These are phyloP conservation scores for Ormyrus rosae DNA, from an alignment of 2,888 invertebrate species.

Conservation along the genomic window DNA sequence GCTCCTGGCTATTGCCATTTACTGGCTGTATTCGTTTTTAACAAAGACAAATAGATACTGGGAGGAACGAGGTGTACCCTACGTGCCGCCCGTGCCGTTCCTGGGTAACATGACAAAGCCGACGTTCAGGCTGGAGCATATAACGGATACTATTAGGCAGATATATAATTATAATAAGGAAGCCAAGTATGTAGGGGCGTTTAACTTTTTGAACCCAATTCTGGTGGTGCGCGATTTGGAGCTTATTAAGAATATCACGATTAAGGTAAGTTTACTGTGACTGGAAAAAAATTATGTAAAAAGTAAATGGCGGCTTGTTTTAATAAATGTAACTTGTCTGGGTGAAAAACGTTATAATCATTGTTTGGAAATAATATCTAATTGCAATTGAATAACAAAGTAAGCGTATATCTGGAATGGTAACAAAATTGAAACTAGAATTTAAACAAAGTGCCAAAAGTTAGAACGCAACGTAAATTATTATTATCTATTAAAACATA, in stretches of 20 bases:
- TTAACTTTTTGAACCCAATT: conserved; percentile 59
- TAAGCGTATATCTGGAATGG: no score
- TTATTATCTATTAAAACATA: no score
- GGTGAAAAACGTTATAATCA: no score
- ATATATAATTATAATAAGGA: conserved; percentile 57
- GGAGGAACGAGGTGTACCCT: conserved; percentile 18
- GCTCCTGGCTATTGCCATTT: neutral
- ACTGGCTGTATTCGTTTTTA: neutral
- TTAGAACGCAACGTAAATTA: no score
- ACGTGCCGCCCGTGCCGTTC: conserved; percentile 8
- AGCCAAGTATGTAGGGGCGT: conserved; percentile 63
- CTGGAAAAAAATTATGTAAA: no score
- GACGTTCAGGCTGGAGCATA: conserved; percentile 40
- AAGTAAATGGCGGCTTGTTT: no score
- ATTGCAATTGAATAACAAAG: no score
- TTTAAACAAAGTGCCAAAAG: no score
- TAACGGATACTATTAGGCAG: conserved; percentile 42
- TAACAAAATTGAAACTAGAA: no score
- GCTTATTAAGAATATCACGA: conserved; percentile 58
- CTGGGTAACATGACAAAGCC: conserved; percentile 24
- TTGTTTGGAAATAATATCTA: no score
- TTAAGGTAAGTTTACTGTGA: conserved; percentile 1
- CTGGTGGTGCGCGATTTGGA: conserved; percentile 63
- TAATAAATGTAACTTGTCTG: no score
- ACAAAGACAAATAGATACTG: conserved; percentile 1